Conservation (phyloP, 2,797 vertebrate genomes). For the Enteromius fasciolatus region DNA sequence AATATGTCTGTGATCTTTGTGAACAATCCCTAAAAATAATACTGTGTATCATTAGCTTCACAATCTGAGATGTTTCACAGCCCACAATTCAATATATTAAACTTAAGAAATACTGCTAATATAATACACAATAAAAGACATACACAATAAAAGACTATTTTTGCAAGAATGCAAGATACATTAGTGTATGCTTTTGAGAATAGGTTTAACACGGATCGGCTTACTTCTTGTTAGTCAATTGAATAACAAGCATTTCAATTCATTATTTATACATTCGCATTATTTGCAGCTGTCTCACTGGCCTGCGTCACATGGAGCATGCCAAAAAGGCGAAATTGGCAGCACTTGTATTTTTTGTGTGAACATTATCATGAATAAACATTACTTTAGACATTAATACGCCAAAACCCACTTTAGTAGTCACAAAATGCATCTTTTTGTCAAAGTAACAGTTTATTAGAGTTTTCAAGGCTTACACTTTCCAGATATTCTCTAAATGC, state of each 20-base stretch:
- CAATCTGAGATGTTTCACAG: not conserved
- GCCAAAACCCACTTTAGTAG: not conserved
- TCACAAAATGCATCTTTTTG: constrained; percentile 16
- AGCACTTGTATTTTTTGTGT: not conserved
- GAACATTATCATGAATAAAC: constrained; percentile 8
- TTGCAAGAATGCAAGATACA: not conserved
- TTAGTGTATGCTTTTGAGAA: not conserved
- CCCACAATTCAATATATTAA: not conserved
- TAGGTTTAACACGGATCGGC: not conserved
- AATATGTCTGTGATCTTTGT: not conserved
- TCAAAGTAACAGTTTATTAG: constrained; percentile 8
- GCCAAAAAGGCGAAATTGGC: constrained; percentile 4
- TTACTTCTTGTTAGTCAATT: not conserved
- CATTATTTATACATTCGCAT: not conserved
- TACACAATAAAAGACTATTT: not conserved
- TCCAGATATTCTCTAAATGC: constrained; percentile 19
- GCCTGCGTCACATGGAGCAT: not conserved
- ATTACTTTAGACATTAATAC: constrained; percentile 18
- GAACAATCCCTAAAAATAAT: not conserved
- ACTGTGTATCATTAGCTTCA: not conserved
- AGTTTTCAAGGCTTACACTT: not conserved
- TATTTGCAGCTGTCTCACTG: constrained; percentile 27
- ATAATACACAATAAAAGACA: not conserved
- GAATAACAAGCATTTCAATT: not conserved
- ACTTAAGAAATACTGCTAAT: not conserved